A percentile compares a stretch with the other conserved stretches of the same genome.
phyloP scores from a whole-genome alignment of 2,797 vertebrate genomes.

The Galagoides demidoff region DNA sequence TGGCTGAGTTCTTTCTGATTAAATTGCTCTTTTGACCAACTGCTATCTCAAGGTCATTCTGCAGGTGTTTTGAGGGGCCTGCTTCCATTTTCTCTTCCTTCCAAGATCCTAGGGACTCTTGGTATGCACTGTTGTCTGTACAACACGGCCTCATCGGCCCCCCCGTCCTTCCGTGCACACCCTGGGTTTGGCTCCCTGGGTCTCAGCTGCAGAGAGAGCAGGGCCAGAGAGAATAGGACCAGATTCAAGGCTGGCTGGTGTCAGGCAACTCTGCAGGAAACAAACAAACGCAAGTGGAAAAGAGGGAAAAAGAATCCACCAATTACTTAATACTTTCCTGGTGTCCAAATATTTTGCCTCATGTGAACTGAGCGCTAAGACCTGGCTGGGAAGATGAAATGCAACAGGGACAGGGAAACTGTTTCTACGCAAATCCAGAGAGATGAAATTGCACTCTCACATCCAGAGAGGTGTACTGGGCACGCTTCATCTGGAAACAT shows the following conservation, averaged over 20 bases:
- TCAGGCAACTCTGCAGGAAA: conserved; percentile 50
- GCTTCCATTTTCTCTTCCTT: neutral
- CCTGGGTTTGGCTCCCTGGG: neutral
- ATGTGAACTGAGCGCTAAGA: neutral
- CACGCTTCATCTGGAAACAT: neutral
- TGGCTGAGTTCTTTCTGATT: neutral
- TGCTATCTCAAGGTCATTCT: rapidly evolving
- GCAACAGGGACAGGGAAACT: rapidly evolving
- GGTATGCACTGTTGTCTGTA: rapidly evolving
- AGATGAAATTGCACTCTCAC: neutral
- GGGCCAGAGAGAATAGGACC: neutral
- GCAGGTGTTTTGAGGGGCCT: neutral
- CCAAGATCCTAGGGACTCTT: neutral
- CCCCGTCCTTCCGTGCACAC: neutral
- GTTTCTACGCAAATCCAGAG: neutral
- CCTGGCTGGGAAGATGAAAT: neutral
- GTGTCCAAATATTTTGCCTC: conserved; percentile 43
- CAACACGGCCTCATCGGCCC: rapidly evolving
- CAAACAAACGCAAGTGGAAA: conserved; percentile 19
- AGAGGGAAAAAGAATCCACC: neutral
- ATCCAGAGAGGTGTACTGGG: neutral
- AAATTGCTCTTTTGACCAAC: neutral
- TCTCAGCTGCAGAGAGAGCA: neutral
- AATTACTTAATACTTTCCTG: neutral
- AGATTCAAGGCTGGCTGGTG: conserved; percentile 17